Percentiles rank a stretch among this genome's conserved stretches.
These are phyloP conservation scores for Arenicola marina DNA, from an alignment of 2,888 invertebrate species.

Conservation along the genomic window DNA sequence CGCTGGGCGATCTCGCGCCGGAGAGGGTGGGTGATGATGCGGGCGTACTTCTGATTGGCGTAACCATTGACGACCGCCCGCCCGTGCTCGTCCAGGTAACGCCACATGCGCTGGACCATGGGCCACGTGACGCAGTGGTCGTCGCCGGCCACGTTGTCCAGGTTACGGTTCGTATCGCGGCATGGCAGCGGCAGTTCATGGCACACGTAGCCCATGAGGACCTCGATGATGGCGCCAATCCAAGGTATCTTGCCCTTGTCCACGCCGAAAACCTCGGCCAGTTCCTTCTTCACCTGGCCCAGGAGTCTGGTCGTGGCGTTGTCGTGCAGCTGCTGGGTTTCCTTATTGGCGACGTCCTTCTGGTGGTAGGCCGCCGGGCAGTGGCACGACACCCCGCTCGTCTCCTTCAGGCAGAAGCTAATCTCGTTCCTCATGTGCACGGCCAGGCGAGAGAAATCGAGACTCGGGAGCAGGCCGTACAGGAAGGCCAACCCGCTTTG, in stretches of 20 bases:
- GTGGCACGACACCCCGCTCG: neutral
- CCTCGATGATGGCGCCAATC: slow-evolving; percentile 3
- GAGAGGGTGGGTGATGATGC: slow-evolving; percentile 73
- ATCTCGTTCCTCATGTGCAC: neutral
- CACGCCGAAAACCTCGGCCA: slow-evolving; percentile 4
- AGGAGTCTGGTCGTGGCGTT: neutral
- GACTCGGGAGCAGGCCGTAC: slow-evolving; percentile 73
- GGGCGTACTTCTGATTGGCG: neutral
- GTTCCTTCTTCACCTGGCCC: neutral
- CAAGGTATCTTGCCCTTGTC: neutral
- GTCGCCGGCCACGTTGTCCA: neutral
- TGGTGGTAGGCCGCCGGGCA: neutral
- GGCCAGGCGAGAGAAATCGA: slow-evolving; percentile 69
- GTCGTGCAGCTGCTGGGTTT: neutral
- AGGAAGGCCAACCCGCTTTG: slow-evolving; percentile 85
- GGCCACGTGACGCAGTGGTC: slow-evolving; percentile 4
- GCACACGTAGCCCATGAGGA: slow-evolving; percentile 7
- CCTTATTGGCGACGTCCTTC: slow-evolving; percentile 1
- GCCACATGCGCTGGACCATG: neutral
- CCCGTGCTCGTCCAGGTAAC: neutral
- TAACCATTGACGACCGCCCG: neutral
- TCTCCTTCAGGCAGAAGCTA: neutral
- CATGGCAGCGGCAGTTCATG: slow-evolving; percentile 1
- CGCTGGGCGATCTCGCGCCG: slow-evolving; percentile 73
- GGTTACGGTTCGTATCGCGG: neutral